These are phyloP conservation scores for Melanostoma scalare DNA, from an alignment of 2,888 invertebrate species.

Conservation along the genomic window DNA sequence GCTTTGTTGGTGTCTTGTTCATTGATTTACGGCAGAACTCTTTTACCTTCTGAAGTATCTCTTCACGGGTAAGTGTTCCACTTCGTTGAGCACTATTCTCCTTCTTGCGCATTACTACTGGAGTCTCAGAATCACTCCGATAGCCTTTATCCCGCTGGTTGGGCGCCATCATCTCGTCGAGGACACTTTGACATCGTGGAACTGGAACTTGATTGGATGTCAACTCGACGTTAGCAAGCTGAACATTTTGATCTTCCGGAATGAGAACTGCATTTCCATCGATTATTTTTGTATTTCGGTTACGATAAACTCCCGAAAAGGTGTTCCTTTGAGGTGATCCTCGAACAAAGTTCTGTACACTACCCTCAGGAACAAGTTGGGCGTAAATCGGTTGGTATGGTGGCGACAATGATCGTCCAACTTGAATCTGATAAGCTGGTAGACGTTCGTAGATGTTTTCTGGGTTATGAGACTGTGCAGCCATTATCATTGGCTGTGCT, in stretches of 20 bases:
- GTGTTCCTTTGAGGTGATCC: slow-evolving; percentile 80
- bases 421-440: slow-evolving; percentile 70
- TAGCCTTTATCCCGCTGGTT: slow-evolving; percentile 73
- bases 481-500: slow-evolving; percentile 7
- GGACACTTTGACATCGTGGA: slow-evolving; percentile 80
- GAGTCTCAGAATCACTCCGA: slow-evolving; percentile 77
- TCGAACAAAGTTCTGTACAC: slow-evolving; percentile 76
- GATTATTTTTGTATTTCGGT: slow-evolving; percentile 77
- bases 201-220: slow-evolving; percentile 74
- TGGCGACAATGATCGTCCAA: slow-evolving; percentile 55
- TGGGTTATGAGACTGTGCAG: slow-evolving; percentile 59
- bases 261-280: slow-evolving; percentile 75
- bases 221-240: slow-evolving; percentile 14
- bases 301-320: slow-evolving; percentile 77
- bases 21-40: slow-evolving; percentile 81
- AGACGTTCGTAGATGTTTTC: slow-evolving; percentile 79
- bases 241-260: slow-evolving; percentile 51
- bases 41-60: slow-evolving; percentile 80
- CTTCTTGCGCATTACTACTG: slow-evolving; percentile 76
- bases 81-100: slow-evolving; percentile 74
- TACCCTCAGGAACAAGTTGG: slow-evolving; percentile 70
- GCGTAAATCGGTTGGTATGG: slow-evolving; percentile 67
- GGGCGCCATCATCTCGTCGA: slow-evolving; percentile 77
- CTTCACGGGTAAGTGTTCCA: slow-evolving; percentile 79
- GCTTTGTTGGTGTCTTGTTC: slow-evolving; percentile 77